These are phyloP conservation scores for Haemorhous mexicanus DNA, from an alignment of 2,113 vertebrate species.

Conservation along the genomic window DNA sequence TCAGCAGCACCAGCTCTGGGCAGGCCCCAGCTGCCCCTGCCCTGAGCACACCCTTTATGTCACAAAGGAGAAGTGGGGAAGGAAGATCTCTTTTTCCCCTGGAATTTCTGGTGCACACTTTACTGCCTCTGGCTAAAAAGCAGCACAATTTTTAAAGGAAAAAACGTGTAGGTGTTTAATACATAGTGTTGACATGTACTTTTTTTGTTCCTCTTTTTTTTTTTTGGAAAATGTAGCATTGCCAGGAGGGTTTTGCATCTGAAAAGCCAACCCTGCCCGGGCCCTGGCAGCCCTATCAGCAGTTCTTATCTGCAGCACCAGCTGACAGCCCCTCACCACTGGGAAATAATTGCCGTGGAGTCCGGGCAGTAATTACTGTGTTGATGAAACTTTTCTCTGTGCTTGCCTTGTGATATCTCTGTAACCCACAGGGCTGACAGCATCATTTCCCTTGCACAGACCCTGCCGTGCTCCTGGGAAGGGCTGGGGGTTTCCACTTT, in stretches of 20 bases:
- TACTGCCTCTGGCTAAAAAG: not conserved
- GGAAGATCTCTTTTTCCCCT: not conserved
- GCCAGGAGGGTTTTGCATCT: conserved; percentile 8
- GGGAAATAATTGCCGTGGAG: conserved; percentile 18
- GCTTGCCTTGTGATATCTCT: not conserved
- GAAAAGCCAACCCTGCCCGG: conserved; percentile 19
- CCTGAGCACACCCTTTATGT: rapidly evolving
- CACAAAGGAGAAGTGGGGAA: not conserved
- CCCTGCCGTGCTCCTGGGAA: not conserved
- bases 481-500: not conserved
- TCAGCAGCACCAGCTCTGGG: rapidly evolving
- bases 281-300: conserved; percentile 2
- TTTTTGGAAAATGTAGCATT: not conserved
- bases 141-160: not conserved
- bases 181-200: not conserved
- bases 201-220: not conserved
- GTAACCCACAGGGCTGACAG: conserved; percentile 8
- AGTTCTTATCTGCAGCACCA: not conserved
- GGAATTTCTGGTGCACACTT: not conserved
- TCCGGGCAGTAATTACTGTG: conserved; percentile 43
- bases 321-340: conserved; percentile 9
- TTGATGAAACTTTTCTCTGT: conserved; percentile 42
- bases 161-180: not conserved
- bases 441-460: not conserved
- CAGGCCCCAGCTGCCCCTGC: not conserved